These are phyloP conservation scores for Mormyrus proboscirostris DNA, from an alignment of 2,797 vertebrate species.

Conservation along the genomic window DNA sequence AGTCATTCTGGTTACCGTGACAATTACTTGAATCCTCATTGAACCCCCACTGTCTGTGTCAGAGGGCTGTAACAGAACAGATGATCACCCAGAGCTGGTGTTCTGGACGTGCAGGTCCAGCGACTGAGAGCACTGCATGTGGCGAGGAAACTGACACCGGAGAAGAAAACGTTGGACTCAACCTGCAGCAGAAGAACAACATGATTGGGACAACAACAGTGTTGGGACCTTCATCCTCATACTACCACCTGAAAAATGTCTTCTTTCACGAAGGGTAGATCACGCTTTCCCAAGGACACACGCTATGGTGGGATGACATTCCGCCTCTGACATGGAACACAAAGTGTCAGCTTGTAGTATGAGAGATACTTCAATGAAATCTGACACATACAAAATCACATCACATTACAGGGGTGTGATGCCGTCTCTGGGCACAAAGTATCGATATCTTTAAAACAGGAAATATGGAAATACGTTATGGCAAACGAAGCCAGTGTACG, in stretches of 20 bases:
- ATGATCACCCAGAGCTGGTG: neutral
- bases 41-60: neutral
- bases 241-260: neutral
- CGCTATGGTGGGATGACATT: neutral
- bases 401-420: neutral
- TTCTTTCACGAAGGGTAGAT: neutral
- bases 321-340: too few relatives aligned
- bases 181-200: neutral
- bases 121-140: neutral
- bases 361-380: too few relatives aligned
- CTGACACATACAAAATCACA: neutral
- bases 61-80: neutral
- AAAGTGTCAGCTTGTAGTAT: too few relatives aligned
- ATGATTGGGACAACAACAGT: neutral
- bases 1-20: neutral
- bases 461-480: neutral
- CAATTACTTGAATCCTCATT: neutral
- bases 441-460: neutral
- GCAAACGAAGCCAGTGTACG: neutral
- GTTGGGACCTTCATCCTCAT: neutral
- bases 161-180: neutral
- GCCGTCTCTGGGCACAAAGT: neutral
- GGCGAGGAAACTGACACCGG: neutral
- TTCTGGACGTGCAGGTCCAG: neutral
- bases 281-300: neutral